Evolutionary conservation across 2,888 invertebrate genomes (phyloP).

Genomic region (Mantis religiosa): DNA sequence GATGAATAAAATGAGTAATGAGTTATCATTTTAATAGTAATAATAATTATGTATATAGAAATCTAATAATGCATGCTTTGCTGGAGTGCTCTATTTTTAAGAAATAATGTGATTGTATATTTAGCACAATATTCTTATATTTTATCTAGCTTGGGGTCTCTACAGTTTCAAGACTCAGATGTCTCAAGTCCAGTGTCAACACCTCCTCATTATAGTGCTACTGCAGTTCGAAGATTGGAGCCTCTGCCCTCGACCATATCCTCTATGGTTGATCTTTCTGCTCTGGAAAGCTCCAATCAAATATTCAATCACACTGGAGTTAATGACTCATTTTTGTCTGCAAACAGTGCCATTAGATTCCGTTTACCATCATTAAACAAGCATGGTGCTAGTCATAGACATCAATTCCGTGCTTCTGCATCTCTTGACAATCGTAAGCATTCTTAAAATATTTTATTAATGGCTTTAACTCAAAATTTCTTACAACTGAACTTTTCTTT

Average conservation of each 20-base stretch:
- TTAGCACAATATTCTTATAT: background rate
- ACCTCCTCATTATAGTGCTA: slow-evolving; percentile 6
- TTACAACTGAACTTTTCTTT: too few relatives aligned
- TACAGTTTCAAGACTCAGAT: slow-evolving; percentile 47
- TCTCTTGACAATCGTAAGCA: slow-evolving; percentile 30
- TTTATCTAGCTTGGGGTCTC: slow-evolving; percentile 57
- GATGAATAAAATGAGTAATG: too few relatives aligned
- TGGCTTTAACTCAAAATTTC: too few relatives aligned
- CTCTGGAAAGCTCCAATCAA: background rate
- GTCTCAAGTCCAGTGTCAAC: background rate
- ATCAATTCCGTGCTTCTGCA: slow-evolving; percentile 24
- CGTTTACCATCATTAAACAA: slow-evolving; percentile 19
- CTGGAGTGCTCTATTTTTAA: background rate
- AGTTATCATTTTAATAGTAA: too few relatives aligned
- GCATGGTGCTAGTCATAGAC: background rate
- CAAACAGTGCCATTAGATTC: background rate
- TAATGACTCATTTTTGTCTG: background rate
- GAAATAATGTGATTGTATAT: background rate
- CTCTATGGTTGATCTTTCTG: background rate
- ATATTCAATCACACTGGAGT: background rate
- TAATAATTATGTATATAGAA: too few relatives aligned
- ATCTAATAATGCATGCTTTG: too few relatives aligned
- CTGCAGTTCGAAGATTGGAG: slow-evolving; percentile 16
- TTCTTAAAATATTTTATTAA: too few relatives aligned
- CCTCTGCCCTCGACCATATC: slow-evolving; percentile 17